Conservation (phyloP, 1,140 invertebrate genomes). For the Eupristina koningsbergeri region DNA sequence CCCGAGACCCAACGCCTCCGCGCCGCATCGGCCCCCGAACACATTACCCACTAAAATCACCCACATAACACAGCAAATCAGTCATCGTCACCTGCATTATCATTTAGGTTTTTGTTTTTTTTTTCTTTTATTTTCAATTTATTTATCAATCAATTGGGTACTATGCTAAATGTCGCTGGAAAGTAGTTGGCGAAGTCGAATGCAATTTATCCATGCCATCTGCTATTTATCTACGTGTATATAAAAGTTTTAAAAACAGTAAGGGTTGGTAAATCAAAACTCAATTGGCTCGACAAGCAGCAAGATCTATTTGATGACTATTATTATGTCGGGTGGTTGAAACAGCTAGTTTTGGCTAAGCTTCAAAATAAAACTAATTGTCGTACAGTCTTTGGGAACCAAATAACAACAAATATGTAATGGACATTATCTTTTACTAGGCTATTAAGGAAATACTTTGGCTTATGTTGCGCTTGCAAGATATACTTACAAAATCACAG, state of each 20-base stretch:
- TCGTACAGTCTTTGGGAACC: neutral
- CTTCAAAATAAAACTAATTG: neutral
- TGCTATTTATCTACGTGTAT: neutral
- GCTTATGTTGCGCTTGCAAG: no score
- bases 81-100: slow-evolving; percentile 44
- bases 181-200: slow-evolving; percentile 20
- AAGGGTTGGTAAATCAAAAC: neutral
- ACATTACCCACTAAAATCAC: slow-evolving; percentile 73
- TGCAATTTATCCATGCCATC: neutral
- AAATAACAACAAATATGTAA: neutral
- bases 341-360: neutral
- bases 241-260: neutral
- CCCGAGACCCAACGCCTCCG: slow-evolving; percentile 73
- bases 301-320: no score
- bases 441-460: neutral
- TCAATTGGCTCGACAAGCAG: neutral
- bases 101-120: slow-evolving; percentile 9
- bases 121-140: neutral
- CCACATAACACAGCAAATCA: slow-evolving; percentile 53
- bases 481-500: neutral
- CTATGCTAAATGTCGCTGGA: neutral
- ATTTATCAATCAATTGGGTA: neutral
- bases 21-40: slow-evolving; percentile 74
- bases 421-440: neutral
- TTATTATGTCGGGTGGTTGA: neutral